Evolutionary conservation across 2,797 vertebrate species (phyloP), one percentile per base, ranked within the genome.

Genomic region (Melanotaenia maccullochi): DNA sequence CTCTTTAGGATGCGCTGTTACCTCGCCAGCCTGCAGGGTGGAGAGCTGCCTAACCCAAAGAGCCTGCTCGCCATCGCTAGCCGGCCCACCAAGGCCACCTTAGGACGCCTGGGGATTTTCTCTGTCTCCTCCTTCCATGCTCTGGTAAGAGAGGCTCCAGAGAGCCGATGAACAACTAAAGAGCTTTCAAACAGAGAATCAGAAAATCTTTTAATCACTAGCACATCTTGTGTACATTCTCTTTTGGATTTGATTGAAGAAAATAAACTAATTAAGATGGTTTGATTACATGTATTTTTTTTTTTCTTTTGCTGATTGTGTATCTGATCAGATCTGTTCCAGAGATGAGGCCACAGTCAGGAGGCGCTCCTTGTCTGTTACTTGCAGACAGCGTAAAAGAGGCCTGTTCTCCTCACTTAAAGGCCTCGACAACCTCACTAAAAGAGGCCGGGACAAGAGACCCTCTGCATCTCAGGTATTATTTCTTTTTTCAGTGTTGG

Each of bases 71-170:
- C 97, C 33, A 95, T 95, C 0, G 95, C 96, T 67, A 96, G 96
- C 87, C 96, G 97, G n/a, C 96, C 96, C 80, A 97, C 96, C 76
- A 98, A 98, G 91, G 2, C 93, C 84, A 93, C 95, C 0, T 90
- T 98, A 12, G 96, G 96, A 44, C 94, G 97, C 49, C 90, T 98
- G 0, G 97, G 97, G 14, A 92, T 98, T 90, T 95, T 98, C 90
- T 98, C 97, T 0, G 97, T 97, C 57, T 98, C 97, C 9, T 98
- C 97, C 30, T 97, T 98, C 81, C 97, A 98, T 4, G 96, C 97
- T 18, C 87, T 98, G 96, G 97, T 98, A 79, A 96, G 96, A 3
- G 47, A 7, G 20, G 6, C 5, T 20, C 35, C 20, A 40, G 51
- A 73, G 18, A 56, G 33, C 3, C n/a, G 56, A 62, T 35, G 5